Conservation (phyloP, 1,140 invertebrate genomes). For the Zophobas atratus region DNA sequence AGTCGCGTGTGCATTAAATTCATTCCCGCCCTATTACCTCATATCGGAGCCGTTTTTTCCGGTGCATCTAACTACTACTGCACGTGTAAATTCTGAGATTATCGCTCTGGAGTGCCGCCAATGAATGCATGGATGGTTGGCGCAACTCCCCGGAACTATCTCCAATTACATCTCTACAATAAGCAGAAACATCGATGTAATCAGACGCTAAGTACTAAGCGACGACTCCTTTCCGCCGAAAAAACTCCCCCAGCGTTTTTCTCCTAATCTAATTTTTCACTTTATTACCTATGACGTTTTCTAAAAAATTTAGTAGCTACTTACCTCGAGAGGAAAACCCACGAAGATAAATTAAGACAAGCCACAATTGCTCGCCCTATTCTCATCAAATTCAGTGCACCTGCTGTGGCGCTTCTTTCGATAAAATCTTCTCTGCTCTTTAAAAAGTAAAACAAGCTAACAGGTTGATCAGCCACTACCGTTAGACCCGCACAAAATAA, state of each 20-base stretch:
- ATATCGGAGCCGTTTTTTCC: slow-evolving; percentile 24
- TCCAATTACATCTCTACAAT: slow-evolving; percentile 9
- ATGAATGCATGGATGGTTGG: slow-evolving; percentile 26
- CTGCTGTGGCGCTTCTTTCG: slow-evolving; percentile 30
- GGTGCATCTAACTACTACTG: slow-evolving; percentile 22
- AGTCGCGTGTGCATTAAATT: slow-evolving; percentile 24
- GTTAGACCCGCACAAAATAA: slow-evolving; percentile 10
- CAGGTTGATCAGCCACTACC: slow-evolving; percentile 12
- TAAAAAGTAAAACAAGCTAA: slow-evolving; percentile 37
- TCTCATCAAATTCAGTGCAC: slow-evolving; percentile 34
- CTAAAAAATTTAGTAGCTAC: slow-evolving; percentile 38
- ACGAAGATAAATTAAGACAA: slow-evolving; percentile 41
- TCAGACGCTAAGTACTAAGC: neutral
- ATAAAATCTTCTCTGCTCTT: slow-evolving; percentile 11
- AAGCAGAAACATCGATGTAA: slow-evolving; percentile 10
- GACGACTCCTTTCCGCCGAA: neutral
- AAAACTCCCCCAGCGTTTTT: slow-evolving; percentile 16
- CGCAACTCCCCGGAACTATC: neutral
- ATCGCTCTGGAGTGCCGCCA: slow-evolving; percentile 23
- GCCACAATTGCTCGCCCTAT: slow-evolving; percentile 34
- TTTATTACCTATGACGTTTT: slow-evolving; percentile 39
- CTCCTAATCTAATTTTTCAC: slow-evolving; percentile 33
- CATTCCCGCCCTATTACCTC: slow-evolving; percentile 7
- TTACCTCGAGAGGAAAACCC: slow-evolving; percentile 26
- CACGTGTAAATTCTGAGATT: slow-evolving; percentile 39